phyloP scores from a whole-genome alignment of 2,113 vertebrate genomes.

The Capricornis sumatraensis region DNA sequence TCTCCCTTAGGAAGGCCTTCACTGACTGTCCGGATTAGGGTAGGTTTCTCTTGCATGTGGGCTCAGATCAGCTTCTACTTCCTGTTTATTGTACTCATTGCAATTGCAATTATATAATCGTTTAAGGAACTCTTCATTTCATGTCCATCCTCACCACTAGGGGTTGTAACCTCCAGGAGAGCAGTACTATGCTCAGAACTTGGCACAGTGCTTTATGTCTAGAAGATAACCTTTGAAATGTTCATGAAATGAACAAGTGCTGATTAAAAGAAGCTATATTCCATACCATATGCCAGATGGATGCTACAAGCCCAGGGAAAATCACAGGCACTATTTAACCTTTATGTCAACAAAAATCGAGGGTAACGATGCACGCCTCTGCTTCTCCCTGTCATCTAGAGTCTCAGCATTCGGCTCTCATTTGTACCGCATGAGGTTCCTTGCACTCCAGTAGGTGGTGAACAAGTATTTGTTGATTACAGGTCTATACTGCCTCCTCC shows the following conservation, averaged over 20 bases:
- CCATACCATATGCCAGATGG: neutral
- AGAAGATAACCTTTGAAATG: neutral
- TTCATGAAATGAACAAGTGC: neutral
- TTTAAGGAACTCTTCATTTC: neutral
- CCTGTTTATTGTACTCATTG: neutral
- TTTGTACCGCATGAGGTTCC: neutral
- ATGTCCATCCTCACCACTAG: rapidly evolving
- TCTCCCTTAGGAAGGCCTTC: neutral
- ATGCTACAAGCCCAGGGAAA: neutral
- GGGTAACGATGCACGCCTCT: neutral
- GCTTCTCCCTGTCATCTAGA: neutral
- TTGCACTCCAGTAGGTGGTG: neutral
- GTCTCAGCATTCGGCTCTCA: neutral
- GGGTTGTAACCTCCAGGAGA: neutral
- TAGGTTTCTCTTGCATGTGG: rapidly evolving
- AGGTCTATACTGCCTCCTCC: neutral
- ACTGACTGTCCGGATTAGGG: too few relatives aligned
- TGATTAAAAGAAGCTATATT: neutral
- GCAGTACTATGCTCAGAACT: neutral
- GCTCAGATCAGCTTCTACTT: neutral
- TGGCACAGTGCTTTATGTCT: neutral
- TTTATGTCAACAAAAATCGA: neutral
- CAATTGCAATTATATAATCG: neutral
- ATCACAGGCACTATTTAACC: neutral
- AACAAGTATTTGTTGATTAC: neutral